Percentiles rank a stretch among this genome's conserved stretches.
Conservation (phyloP, 2,797 vertebrate species). For the Platyrinchus mystaceus region DNA sequence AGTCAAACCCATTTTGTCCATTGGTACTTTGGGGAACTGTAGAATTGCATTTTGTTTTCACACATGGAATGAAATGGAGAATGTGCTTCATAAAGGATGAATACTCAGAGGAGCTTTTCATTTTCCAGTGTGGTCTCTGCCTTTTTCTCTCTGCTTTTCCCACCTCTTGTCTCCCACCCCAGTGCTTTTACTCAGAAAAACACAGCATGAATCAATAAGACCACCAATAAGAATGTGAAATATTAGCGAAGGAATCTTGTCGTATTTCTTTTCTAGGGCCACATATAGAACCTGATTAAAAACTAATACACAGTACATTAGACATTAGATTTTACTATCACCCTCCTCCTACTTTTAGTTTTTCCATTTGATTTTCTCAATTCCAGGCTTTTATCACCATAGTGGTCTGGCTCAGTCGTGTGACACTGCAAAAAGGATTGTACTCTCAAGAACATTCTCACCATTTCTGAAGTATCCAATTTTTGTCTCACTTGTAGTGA, state of each 20-base stretch:
- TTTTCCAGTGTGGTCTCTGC: neutral
- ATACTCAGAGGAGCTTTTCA: slow-evolving; percentile 48
- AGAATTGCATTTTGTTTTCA: slow-evolving; percentile 45
- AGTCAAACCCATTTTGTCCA: neutral
- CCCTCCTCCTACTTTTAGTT: neutral
- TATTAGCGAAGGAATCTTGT: neutral
- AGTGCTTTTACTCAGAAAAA: slow-evolving; percentile 21
- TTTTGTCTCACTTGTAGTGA: slow-evolving; percentile 73
- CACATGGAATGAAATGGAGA: slow-evolving; percentile 38
- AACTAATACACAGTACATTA: neutral
- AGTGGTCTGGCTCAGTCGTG: slow-evolving; percentile 70
- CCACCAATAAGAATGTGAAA: neutral
- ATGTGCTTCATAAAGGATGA: neutral
- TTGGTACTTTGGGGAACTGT: slow-evolving; percentile 15
- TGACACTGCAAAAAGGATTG: slow-evolving; percentile 90
- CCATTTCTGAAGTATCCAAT: slow-evolving; percentile 67
- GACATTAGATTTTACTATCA: slow-evolving; percentile 22
- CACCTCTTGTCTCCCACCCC: neutral
- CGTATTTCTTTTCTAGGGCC: neutral
- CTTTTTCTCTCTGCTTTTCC: slow-evolving; percentile 25
- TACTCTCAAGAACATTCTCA: slow-evolving; percentile 77
- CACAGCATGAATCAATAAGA: neutral
- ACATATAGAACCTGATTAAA: neutral
- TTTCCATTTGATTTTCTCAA: slow-evolving; percentile 49
- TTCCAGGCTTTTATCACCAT: slow-evolving; percentile 91